These are phyloP conservation scores for Ecliptopera silaceata DNA, from an alignment of 2,888 invertebrate species.

Conservation along the genomic window DNA sequence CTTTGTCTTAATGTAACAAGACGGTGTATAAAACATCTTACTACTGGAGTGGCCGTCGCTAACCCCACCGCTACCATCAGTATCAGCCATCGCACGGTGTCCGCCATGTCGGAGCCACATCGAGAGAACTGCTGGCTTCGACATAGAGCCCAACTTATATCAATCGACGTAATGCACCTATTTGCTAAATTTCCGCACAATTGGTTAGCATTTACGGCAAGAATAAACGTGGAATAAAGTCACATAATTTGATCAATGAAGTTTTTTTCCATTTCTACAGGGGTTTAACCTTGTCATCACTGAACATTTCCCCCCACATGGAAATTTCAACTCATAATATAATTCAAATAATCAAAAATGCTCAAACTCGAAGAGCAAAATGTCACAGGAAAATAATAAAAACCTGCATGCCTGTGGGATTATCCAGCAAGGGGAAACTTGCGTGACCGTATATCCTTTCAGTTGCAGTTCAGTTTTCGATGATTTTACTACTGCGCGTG, in stretches of 20 bases:
- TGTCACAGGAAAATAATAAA: background rate
- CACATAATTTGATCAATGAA: background rate
- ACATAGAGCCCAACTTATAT: background rate
- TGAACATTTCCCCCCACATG: too few species aligned
- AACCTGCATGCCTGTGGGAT: background rate
- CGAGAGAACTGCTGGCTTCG: background rate
- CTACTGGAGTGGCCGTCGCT: slow-evolving; percentile 34
- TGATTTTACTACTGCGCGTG: too few species aligned
- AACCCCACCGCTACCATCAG: slow-evolving; percentile 31
- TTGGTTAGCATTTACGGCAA: slow-evolving; percentile 3
- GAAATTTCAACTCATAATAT: too few species aligned
- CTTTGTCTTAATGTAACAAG: background rate
- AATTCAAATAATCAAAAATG: too few species aligned
- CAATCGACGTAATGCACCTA: slow-evolving; percentile 9
- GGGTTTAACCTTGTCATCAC: too few species aligned
- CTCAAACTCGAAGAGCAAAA: too few species aligned
- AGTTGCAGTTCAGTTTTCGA: too few species aligned
- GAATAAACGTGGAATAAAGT: background rate
- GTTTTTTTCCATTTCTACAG: background rate
- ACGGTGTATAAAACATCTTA: slow-evolving; percentile 31
- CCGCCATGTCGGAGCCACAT: slow-evolving; percentile 15
- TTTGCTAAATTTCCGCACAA: slow-evolving; percentile 10
- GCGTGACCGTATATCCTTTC: too few species aligned
- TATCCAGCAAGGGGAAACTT: too few species aligned
- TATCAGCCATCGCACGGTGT: slow-evolving; percentile 29